phyloP scores from a whole-genome alignment of 1,140 invertebrate species.

The Nasonia giraulti region DNA sequence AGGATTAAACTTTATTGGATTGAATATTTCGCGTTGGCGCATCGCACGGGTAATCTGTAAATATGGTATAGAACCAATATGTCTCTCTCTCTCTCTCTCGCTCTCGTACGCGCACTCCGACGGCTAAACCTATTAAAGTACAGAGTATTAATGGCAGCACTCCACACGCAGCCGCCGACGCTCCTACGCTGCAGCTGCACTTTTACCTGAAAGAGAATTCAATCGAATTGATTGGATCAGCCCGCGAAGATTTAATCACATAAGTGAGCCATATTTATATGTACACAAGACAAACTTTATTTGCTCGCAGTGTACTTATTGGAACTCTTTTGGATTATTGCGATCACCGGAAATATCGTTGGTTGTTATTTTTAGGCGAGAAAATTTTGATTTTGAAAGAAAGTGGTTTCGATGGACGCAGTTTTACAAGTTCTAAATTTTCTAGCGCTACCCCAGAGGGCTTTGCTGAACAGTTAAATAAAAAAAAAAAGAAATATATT shows the following conservation, averaged over 20 bases:
- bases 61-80: slow-evolving; percentile 54
- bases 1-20: slow-evolving; percentile 58
- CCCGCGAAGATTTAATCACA: slow-evolving; percentile 34
- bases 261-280: slow-evolving; percentile 5
- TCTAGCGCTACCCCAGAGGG: no score
- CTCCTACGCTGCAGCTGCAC: background rate
- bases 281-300: no score
- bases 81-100: slow-evolving; percentile 11
- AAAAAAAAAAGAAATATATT: no score
- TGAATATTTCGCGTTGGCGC: slow-evolving; percentile 53
- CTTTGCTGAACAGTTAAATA: no score
- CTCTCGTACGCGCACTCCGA: background rate
- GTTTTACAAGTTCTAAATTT: no score
- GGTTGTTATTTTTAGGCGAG: no score
- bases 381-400: no score
- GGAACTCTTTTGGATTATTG: no score
- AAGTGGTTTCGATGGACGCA: no score
- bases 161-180: slow-evolving; percentile 14
- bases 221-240: slow-evolving; percentile 38
- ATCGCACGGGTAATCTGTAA: slow-evolving; percentile 54
- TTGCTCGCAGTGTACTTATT: no score
- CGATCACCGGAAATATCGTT: no score
- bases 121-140: slow-evolving; percentile 53
- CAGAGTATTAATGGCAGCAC: slow-evolving; percentile 52
- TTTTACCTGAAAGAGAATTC: slow-evolving; percentile 38